These are phyloP conservation scores for Leucosticte australis DNA, from an alignment of 2,113 vertebrate genomes.

Conservation along the genomic window DNA sequence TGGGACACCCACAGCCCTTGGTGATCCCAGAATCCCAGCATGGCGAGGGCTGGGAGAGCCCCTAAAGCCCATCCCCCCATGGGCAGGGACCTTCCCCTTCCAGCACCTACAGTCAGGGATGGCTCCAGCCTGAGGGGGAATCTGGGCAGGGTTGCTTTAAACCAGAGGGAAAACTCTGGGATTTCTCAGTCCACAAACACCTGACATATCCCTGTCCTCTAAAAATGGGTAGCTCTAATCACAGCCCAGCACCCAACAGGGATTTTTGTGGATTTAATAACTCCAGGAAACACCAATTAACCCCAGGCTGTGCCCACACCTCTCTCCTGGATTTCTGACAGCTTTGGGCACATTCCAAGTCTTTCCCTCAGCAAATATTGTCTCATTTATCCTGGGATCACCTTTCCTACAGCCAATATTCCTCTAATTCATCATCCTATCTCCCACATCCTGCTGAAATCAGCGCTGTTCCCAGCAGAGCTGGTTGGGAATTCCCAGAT, in stretches of 20 bases:
- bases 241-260: not conserved
- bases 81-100: not conserved
- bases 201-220: not conserved
- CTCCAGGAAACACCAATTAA: not conserved
- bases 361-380: not conserved
- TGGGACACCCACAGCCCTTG: not conserved
- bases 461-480: accelerated
- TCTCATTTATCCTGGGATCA: not conserved
- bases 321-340: not conserved
- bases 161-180: not conserved
- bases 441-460: not conserved
- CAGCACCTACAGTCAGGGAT: not conserved
- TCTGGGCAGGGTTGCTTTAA: accelerated
- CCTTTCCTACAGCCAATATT: not conserved
- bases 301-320: not conserved
- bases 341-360: not conserved
- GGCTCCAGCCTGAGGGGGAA: not conserved
- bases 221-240: not conserved
- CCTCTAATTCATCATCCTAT: accelerated
- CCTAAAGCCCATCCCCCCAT: not conserved
- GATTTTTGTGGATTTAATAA: not conserved
- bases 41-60: not conserved
- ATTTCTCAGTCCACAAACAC: not conserved
- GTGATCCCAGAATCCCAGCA: not conserved
- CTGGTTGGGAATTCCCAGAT: accelerated